phyloP scores from a whole-genome alignment of 2,888 invertebrate genomes.

The Drosophila merina region DNA sequence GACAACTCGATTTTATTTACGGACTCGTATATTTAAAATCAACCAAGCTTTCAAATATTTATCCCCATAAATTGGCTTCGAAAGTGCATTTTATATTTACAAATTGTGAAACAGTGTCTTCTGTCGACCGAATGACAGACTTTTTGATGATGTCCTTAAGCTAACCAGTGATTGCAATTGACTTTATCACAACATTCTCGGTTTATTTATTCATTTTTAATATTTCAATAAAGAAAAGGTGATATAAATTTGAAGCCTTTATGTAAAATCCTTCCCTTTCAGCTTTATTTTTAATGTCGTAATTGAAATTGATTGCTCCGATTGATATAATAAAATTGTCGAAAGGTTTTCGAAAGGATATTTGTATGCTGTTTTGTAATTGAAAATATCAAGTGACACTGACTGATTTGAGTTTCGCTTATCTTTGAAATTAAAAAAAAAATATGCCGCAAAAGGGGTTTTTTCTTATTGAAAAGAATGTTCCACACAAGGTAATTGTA shows the following conservation, averaged over 20 bases:
- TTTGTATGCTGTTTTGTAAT: neutral
- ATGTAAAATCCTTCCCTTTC: neutral
- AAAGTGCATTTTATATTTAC: neutral
- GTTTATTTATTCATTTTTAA: neutral
- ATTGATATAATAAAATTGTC: neutral
- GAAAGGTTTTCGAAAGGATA: neutral
- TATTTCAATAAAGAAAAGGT: neutral
- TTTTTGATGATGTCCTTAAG: neutral
- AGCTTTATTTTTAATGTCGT: neutral
- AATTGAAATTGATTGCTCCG: neutral
- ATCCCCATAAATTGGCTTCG: neutral
- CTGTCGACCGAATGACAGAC: neutral
- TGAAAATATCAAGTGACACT: too few relatives aligned
- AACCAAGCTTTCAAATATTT: neutral
- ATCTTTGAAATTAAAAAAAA: too few relatives aligned
- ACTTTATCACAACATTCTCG: neutral
- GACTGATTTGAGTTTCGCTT: too few relatives aligned
- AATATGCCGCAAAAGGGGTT: too few relatives aligned
- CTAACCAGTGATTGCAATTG: neutral
- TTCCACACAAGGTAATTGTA: too few relatives aligned
- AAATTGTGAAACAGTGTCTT: conserved; percentile 1
- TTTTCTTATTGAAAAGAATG: too few relatives aligned
- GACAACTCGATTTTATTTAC: neutral
- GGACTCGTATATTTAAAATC: neutral
- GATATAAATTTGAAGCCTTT: neutral